Evolutionary conservation across 2,888 invertebrate genomes (phyloP), one percentile per base, ranked within the genome.

Genomic region (Cantharis lateralis): DNA sequence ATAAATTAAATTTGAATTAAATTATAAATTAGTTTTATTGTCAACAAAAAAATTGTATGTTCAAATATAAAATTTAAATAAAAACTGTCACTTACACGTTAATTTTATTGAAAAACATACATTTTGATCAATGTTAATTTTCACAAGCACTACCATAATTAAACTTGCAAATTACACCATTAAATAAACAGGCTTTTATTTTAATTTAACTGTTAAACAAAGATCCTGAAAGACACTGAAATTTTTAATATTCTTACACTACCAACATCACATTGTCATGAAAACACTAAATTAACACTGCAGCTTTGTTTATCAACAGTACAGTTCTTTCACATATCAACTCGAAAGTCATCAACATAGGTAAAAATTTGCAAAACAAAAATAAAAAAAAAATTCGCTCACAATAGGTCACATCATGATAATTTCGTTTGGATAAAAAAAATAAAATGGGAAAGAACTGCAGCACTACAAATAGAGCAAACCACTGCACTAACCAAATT

Each of bases 361-460:
- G 69, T 70, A 66, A 71, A 9, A 15, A 68, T 68, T 71, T 71
- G 48, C 20, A 62, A 24, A 68, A 62, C 24, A 20, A 24, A 15
- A 66, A 28, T 61, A 18, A 15, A 48, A 15, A 48, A 15, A 13
- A 16, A 63, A 61, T 28, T 26, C 15, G 24, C 26, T 20, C 16
- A 68, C 32, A 70, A 76, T 72, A 74, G 70, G 63, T 76, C 62
- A 75, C 75, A 77, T 70, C 71, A 68, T 28, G 70, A 71, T 71
- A 78, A 75, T 68, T 71, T 74, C n/a, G 48, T 48, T 48, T n/a
- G n/a, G 5, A n/a, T 48, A n/a, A 48, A 48, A 48, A 80, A 77
- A 73, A 77, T 77, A 78, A 77, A 81, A 81, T 81, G 81, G 79
- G 81, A 81, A 81, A 81, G 81, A 81, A 81, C 81, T 81, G 81